These are phyloP conservation scores for Drosophila baimaii DNA, from an alignment of 1,140 invertebrate species.

Conservation along the genomic window DNA sequence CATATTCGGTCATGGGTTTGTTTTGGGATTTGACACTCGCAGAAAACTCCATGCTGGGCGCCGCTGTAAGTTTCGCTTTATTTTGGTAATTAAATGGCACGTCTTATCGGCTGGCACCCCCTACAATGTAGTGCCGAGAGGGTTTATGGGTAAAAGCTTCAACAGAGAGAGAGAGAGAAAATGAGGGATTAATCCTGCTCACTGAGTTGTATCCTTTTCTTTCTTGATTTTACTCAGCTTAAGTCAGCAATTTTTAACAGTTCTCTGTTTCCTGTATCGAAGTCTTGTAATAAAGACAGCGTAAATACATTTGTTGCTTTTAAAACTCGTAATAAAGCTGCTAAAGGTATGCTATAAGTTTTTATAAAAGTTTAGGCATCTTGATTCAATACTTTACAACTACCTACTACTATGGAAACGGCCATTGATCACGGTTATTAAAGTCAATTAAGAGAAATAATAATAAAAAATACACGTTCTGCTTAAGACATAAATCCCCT, in stretches of 20 bases:
- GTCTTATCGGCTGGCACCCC: slow-evolving; percentile 25
- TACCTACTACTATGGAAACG: too few species aligned
- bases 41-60: slow-evolving; percentile 62
- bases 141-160: background rate
- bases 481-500: background rate
- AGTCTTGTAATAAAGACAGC: too few species aligned
- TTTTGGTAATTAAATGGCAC: slow-evolving; percentile 38
- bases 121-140: slow-evolving; percentile 7
- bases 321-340: background rate
- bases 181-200: slow-evolving; percentile 6
- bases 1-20: slow-evolving; percentile 72
- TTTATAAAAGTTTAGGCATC: background rate
- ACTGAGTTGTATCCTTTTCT: background rate
- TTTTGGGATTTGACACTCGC: slow-evolving; percentile 78
- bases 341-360: background rate
- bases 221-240: background rate
- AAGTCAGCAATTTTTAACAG: background rate
- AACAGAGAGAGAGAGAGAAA: slow-evolving; percentile 1
- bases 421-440: too few species aligned
- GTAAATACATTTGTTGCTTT: too few species aligned
- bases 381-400: too few species aligned
- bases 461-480: too few species aligned
- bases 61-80: slow-evolving; percentile 40
- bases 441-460: too few species aligned
- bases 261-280: background rate